These are phyloP conservation scores for Mellilla xanthometata DNA, from an alignment of 2,888 invertebrate species.

Conservation along the genomic window DNA sequence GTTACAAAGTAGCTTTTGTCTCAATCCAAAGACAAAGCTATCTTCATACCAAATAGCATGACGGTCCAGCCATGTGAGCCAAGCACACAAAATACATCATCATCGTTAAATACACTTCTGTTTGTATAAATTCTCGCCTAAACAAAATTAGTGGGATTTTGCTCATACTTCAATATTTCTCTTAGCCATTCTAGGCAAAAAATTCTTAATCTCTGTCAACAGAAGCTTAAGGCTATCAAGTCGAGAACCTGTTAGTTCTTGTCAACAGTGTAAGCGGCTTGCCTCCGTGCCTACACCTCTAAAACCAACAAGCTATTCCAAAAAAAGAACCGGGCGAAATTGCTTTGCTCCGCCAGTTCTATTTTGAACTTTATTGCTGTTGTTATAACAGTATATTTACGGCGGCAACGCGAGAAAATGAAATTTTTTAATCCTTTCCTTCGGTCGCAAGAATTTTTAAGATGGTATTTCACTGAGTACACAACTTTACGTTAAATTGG, in stretches of 20 bases:
- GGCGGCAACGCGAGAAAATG: slow-evolving; percentile 1
- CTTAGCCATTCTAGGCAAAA: no score
- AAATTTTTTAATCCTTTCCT: slow-evolving; percentile 22
- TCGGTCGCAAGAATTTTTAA: slow-evolving; percentile 15
- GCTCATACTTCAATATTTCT: no score
- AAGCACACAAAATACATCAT: no score
- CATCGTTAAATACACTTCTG: no score
- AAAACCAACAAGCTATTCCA: slow-evolving; percentile 3
- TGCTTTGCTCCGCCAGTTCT: slow-evolving; percentile 1
- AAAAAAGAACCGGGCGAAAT: slow-evolving; percentile 4
- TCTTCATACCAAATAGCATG: no score
- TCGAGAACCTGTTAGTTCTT: slow-evolving; percentile 9
- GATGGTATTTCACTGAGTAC: neutral
- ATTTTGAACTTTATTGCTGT: slow-evolving; percentile 9
- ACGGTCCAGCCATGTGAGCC: no score
- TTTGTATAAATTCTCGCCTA: no score
- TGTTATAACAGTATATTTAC: slow-evolving; percentile 8
- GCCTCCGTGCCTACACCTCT: slow-evolving; percentile 5
- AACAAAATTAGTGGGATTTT: no score
- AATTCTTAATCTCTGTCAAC: neutral
- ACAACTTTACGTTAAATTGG: no score
- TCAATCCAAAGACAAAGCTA: no score
- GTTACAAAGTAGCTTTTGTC: no score
- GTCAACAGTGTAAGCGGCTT: slow-evolving; percentile 17
- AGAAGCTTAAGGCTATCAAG: slow-evolving; percentile 5